Conservation (phyloP, 2,888 invertebrate genomes). For the Sisyra terminalis region DNA sequence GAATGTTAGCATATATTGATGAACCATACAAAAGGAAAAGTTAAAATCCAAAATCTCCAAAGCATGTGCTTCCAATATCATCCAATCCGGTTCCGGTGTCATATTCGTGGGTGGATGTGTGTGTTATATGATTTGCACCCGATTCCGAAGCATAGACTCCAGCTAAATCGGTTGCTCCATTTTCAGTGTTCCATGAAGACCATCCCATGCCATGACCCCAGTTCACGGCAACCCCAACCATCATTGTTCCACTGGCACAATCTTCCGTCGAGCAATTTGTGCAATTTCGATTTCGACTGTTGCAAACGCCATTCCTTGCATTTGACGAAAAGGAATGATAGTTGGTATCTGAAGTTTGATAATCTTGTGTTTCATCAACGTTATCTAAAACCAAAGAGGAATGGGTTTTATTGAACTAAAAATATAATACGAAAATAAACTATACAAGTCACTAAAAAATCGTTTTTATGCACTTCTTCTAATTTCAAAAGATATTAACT, state of each 20-base stretch:
- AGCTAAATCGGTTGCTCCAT: background rate
- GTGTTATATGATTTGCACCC: slow-evolving; percentile 1
- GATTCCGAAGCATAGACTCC: slow-evolving; percentile 6
- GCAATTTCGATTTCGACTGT: too few species aligned
- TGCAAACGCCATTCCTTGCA: background rate
- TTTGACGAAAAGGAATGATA: too few species aligned
- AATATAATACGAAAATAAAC: too few species aligned
- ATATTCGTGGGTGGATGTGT: background rate
- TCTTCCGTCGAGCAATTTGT: slow-evolving; percentile 1
- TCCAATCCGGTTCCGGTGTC: background rate
- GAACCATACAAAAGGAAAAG: slow-evolving; percentile 31
- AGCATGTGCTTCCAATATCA: slow-evolving; percentile 2
- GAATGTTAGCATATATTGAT: too few species aligned
- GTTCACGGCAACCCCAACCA: slow-evolving; percentile 23
- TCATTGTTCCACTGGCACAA: slow-evolving; percentile 22
- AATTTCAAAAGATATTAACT: too few species aligned
- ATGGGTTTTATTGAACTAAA: too few species aligned
- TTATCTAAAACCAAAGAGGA: too few species aligned
- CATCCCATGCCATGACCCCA: slow-evolving; percentile 69
- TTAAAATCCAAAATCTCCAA: slow-evolving; percentile 7
- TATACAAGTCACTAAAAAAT: too few species aligned
- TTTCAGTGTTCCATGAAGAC: slow-evolving; percentile 30
- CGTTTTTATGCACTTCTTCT: too few species aligned
- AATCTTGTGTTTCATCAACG: too few species aligned
- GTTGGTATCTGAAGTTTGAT: too few species aligned